Base-by-base conservation (phyloP, 2,113 vertebrate species). In the Eulemur rufifrons region DNA sequence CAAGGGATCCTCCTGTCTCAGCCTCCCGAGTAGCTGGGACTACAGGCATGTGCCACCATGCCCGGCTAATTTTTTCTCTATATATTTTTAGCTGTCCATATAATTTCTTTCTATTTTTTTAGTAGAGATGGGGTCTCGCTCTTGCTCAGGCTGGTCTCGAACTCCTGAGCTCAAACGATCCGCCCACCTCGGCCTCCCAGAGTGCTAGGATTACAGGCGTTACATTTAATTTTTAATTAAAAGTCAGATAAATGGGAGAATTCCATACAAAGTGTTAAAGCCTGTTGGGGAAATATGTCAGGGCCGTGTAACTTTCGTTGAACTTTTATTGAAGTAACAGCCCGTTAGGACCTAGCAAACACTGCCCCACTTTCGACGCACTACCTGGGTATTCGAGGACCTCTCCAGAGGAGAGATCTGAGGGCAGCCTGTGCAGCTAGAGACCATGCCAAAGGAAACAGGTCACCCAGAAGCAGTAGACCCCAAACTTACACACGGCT, bases 301-400 rank as follows among this genome's bases (percentile, higher is more conserved):
- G 42, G 47, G 73, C 2, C 8, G 15, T 25, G 23, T 45, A n/a
- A 77, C 4, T 59, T 82, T 17, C 69, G 47, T 8, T 68, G 81
- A 86, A 37, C 20, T 61, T 73, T n/a, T 83, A 25, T 37, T 45
- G 20, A 95, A 90, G 68, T 89, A 71, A 95, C 9, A 71, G 76
- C 12, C 63, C n/a, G 34, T 50, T 37, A 66, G 4, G 37, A 59
- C 63, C 32, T 13, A 92, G 89, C 39, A 89, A 66, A 89, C 23
- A 63, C 5, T 29, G 21, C 37, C 13, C 27, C 32, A 17, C 45
- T 50, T 73, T 87, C 71, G 78, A 78, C 6, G 6, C 27, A 34
- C 29, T 59, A 34, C 4, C 68, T 18, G 34, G 27, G 39, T 12
- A 1, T 17, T 32, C 74, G 23, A 83, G 45, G 37, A 66, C 42